Percentiles rank a stretch among this genome's conserved stretches.
Conservation (phyloP, 2,888 invertebrate genomes). For the Byasa hedistus region DNA sequence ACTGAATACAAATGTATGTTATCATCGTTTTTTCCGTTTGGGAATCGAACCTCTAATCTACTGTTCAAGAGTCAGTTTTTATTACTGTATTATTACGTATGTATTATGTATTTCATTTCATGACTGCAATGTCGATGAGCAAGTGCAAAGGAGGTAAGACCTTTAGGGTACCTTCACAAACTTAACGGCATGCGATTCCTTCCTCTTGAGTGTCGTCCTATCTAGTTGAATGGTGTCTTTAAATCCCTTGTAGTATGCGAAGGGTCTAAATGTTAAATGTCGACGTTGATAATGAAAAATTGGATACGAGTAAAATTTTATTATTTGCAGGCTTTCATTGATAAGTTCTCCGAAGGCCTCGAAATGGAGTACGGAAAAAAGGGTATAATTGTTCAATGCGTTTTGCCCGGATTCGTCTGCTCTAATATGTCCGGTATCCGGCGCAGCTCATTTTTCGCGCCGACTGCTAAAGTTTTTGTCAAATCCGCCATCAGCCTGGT, state of each 20-base stretch:
- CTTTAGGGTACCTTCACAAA: slow-evolving; percentile 1
- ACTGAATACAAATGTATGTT: not conserved
- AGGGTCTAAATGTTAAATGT: slow-evolving; percentile 16
- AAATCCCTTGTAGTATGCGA: slow-evolving; percentile 19
- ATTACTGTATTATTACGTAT: not conserved
- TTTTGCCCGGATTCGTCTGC: slow-evolving; percentile 93
- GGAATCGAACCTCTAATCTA: too few species aligned
- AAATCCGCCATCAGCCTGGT: slow-evolving; percentile 84
- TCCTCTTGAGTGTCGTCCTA: slow-evolving; percentile 16
- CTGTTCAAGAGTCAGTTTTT: too few species aligned
- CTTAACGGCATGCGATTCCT: slow-evolving; percentile 15
- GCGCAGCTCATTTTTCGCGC: slow-evolving; percentile 86
- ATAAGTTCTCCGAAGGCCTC: slow-evolving; percentile 88
- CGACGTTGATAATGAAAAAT: not conserved
- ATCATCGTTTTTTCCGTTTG: not conserved
- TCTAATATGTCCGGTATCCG: slow-evolving; percentile 94
- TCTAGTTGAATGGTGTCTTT: slow-evolving; percentile 19
- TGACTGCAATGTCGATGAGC: slow-evolving; percentile 22
- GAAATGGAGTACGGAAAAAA: slow-evolving; percentile 85
- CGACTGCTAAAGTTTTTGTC: slow-evolving; percentile 86
- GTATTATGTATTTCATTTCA: slow-evolving; percentile 25
- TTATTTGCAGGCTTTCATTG: slow-evolving; percentile 84
- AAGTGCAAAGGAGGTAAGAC: slow-evolving; percentile 19
- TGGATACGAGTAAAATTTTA: not conserved
- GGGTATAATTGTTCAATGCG: slow-evolving; percentile 89